Percentiles rank a stretch among this genome's conserved stretches.
phyloP scores from a whole-genome alignment of 2,113 vertebrate species.

The Illadopsis cleaveri region DNA sequence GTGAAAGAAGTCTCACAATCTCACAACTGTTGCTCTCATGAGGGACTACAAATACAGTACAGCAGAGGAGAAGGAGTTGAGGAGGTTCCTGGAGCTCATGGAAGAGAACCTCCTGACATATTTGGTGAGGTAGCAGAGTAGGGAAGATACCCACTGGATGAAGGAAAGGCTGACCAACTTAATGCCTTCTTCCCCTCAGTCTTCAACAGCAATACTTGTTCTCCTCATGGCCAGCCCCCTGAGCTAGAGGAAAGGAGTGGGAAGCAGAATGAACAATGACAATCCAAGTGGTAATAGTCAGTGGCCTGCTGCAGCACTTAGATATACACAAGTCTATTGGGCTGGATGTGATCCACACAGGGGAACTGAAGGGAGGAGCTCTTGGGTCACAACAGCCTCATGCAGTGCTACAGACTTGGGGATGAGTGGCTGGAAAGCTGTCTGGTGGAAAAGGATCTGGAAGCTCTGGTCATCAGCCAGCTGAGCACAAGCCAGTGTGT shows the following conservation, averaged over 20 bases:
- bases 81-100: background rate
- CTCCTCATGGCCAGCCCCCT: background rate
- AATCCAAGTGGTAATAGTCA: background rate
- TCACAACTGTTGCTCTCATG: rapidly evolving
- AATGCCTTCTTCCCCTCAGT: background rate
- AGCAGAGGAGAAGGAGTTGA: background rate
- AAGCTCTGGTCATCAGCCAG: rapidly evolving
- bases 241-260: background rate
- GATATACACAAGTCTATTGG: background rate
- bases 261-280: background rate
- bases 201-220: background rate
- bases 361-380: background rate
- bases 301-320: background rate
- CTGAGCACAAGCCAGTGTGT: rapidly evolving
- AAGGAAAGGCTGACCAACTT: background rate
- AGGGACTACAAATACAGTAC: background rate
- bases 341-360: background rate
- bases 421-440: background rate
- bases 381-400: background rate
- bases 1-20: background rate
- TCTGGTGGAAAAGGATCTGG: background rate
- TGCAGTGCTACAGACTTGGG: background rate
- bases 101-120: background rate
- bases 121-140: background rate
- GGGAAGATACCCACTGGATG: background rate